Evolutionary conservation across 2,888 invertebrate genomes (phyloP).

Genomic region (Philereme vetulata): DNA sequence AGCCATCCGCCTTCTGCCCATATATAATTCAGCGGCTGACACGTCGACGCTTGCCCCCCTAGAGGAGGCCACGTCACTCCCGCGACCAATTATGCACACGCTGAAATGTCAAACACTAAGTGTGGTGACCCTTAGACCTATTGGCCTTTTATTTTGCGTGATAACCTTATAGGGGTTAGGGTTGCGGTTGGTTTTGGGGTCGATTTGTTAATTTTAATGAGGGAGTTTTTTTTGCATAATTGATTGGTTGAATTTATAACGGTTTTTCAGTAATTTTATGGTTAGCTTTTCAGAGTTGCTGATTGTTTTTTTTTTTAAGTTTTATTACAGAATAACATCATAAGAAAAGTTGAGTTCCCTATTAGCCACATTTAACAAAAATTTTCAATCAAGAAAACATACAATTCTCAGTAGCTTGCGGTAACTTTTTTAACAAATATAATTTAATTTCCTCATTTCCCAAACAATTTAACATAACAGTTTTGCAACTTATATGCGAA

Average conservation of each 20-base stretch:
- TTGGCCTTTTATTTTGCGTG: constrained; percentile 75
- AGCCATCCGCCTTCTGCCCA: constrained; percentile 73
- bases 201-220: constrained; percentile 36
- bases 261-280: too few species aligned
- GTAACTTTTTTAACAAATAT: too few species aligned
- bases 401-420: too few species aligned
- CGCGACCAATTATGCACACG: constrained; percentile 78
- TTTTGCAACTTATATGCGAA: constrained; percentile 9
- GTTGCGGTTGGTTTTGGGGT: constrained; percentile 36
- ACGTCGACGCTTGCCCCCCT: constrained; percentile 73
- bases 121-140: constrained; percentile 79
- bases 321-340: too few species aligned
- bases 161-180: constrained; percentile 34
- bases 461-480: not conserved
- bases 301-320: too few species aligned
- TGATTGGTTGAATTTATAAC: not conserved
- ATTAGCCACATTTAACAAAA: too few species aligned
- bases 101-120: constrained; percentile 77
- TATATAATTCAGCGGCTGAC: constrained; percentile 78
- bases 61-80: constrained; percentile 67
- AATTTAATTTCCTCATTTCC: not conserved
- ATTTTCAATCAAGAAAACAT: too few species aligned
- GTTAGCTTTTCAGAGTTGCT: too few species aligned
- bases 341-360: too few species aligned
- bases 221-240: constrained; percentile 18